Percentiles rank a stretch among this genome's conserved stretches.
These are phyloP conservation scores for Scaptomyza caliginosa DNA, from an alignment of 2,888 invertebrate species.

Conservation along the genomic window DNA sequence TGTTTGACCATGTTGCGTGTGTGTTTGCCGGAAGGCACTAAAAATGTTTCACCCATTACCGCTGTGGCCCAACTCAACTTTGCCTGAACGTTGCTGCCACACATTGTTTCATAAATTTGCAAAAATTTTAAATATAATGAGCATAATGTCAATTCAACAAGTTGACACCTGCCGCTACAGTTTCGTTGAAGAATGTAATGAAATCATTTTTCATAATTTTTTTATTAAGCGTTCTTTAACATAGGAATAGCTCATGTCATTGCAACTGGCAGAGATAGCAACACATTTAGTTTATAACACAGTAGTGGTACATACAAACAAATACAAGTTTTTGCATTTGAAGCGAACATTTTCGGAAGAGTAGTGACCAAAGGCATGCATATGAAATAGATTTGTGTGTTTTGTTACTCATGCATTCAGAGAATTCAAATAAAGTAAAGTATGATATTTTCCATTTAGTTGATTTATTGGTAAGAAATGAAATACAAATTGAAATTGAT, in stretches of 20 bases:
- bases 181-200: not conserved
- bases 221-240: no score
- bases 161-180: not conserved
- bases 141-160: not conserved
- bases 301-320: no score
- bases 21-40: constrained; percentile 43
- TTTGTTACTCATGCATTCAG: no score
- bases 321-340: not conserved
- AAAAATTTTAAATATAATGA: constrained; percentile 10
- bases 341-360: not conserved
- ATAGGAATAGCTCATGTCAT: not conserved
- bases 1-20: constrained; percentile 39
- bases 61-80: constrained; percentile 22
- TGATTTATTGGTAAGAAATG: no score
- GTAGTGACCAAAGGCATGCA: not conserved
- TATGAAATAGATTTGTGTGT: no score
- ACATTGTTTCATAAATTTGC: constrained; percentile 1
- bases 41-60: constrained; percentile 60
- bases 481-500: no score
- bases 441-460: no score
- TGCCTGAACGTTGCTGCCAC: constrained; percentile 10
- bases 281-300: not conserved
- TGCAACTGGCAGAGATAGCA: not conserved
- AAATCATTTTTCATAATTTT: not conserved
- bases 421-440: no score